Evolutionary conservation across 2,888 invertebrate species (phyloP).

Genomic region (Nebria salina): DNA sequence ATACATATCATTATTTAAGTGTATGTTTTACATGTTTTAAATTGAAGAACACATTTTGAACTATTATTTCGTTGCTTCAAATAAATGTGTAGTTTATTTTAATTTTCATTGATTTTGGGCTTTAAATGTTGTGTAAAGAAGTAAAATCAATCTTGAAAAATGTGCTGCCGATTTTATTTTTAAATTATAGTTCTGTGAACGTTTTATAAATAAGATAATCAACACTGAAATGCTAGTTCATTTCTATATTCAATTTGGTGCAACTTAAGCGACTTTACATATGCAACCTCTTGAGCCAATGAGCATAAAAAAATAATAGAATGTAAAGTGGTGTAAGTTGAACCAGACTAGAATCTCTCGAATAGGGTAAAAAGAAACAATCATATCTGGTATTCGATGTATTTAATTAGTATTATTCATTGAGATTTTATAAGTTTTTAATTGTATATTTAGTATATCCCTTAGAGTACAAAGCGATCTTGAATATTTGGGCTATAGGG

Average conservation of each 20-base stretch:
- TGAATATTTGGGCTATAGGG: conserved; percentile 42
- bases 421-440: conserved; percentile 41
- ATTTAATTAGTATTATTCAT: conserved; percentile 18
- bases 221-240: conserved; percentile 37
- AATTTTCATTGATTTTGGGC: background rate
- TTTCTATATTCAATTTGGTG: conserved; percentile 18
- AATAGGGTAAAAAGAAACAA: conserved; percentile 39
- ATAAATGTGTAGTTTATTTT: background rate
- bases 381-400: conserved; percentile 42
- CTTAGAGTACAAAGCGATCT: conserved; percentile 43
- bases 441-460: conserved; percentile 41
- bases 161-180: background rate
- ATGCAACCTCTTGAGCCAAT: background rate
- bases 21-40: background rate
- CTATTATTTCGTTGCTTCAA: conserved; percentile 6
- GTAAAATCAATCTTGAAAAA: conserved; percentile 18
- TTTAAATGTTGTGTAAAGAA: conserved; percentile 7
- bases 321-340: background rate
- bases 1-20: conserved; percentile 45
- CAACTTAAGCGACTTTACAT: conserved; percentile 8
- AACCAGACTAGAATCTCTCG: background rate
- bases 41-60: background rate
- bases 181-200: conserved; percentile 15
- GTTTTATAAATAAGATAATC: conserved; percentile 14
- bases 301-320: background rate